Conservation (phyloP, 2,888 invertebrate genomes). For the Eurytoma adleriae region DNA sequence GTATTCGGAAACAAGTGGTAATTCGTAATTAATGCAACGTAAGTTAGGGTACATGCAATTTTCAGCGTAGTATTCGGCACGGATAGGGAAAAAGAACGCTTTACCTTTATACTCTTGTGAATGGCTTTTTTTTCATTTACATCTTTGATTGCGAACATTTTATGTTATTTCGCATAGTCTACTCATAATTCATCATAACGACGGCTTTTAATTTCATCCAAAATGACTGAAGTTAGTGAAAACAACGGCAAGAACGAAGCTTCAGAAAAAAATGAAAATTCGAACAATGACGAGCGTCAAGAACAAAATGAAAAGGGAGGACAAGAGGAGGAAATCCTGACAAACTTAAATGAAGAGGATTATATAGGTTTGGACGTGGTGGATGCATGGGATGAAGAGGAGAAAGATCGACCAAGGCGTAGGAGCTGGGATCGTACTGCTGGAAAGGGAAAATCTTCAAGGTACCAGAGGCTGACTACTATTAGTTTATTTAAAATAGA, state of each 20-base stretch:
- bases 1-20: not conserved
- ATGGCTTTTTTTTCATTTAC: not conserved
- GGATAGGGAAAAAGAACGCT: not conserved
- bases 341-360: slow-evolving; percentile 67
- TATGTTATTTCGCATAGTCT: not conserved
- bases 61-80: not conserved
- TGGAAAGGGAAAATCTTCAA: slow-evolving; percentile 59
- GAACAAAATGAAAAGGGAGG: not conserved
- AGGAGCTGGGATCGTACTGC: slow-evolving; percentile 52
- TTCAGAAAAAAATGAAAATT: not conserved
- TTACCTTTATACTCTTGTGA: not conserved
- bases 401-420: slow-evolving; percentile 58
- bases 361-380: slow-evolving; percentile 72
- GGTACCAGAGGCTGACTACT: slow-evolving; percentile 59
- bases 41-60: slow-evolving; percentile 1
- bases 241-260: not conserved
- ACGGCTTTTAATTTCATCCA: not conserved
- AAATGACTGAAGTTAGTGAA: not conserved
- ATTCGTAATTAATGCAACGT: not conserved
- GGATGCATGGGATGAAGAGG: slow-evolving; percentile 73
- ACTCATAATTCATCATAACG: too few species aligned
- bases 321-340: slow-evolving; percentile 24
- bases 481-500: slow-evolving; percentile 22
- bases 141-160: not conserved
- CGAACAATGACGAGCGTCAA: too few species aligned